Conservation (phyloP, 2,113 vertebrate genomes). For the Abramis brama region DNA sequence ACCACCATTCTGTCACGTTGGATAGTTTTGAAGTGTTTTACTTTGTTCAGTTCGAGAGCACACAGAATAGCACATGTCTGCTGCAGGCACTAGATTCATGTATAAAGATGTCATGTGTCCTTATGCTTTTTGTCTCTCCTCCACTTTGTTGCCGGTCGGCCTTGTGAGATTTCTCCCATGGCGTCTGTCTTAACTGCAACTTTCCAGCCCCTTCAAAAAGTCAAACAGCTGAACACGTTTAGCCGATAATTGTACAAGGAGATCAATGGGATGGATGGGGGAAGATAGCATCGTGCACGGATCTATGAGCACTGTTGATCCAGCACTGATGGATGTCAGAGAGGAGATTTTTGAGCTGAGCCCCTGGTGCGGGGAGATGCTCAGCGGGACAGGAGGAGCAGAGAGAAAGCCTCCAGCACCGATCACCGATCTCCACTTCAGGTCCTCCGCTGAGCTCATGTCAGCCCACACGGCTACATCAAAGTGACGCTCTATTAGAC, state of each 20-base stretch:
- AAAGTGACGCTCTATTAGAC: background rate
- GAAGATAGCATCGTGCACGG: slow-evolving; percentile 17
- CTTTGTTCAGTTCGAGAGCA: slow-evolving; percentile 5
- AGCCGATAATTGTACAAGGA: slow-evolving; percentile 29
- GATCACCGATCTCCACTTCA: background rate
- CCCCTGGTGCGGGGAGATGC: background rate
- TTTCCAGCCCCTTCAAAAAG: slow-evolving; percentile 21
- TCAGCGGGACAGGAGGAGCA: background rate
- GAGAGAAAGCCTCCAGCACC: background rate
- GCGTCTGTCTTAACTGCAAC: slow-evolving; percentile 11
- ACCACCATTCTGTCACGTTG: background rate
- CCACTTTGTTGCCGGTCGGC: background rate
- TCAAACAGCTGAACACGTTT: slow-evolving; percentile 40
- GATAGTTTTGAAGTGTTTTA: background rate
- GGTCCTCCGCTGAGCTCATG: background rate
- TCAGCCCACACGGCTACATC: slow-evolving; percentile 19
- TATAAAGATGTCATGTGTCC: slow-evolving; percentile 34
- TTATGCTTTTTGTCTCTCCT: background rate
- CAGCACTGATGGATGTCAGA: slow-evolving; percentile 33
- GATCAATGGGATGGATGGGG: slow-evolving; percentile 27
- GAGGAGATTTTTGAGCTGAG: slow-evolving; percentile 27
- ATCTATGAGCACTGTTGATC: slow-evolving; percentile 33
- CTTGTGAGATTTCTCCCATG: background rate
- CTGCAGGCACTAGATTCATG: background rate
- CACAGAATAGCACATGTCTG: background rate